Conservation (phyloP, 2,113 vertebrate species). For the Hyaena hyaena region DNA sequence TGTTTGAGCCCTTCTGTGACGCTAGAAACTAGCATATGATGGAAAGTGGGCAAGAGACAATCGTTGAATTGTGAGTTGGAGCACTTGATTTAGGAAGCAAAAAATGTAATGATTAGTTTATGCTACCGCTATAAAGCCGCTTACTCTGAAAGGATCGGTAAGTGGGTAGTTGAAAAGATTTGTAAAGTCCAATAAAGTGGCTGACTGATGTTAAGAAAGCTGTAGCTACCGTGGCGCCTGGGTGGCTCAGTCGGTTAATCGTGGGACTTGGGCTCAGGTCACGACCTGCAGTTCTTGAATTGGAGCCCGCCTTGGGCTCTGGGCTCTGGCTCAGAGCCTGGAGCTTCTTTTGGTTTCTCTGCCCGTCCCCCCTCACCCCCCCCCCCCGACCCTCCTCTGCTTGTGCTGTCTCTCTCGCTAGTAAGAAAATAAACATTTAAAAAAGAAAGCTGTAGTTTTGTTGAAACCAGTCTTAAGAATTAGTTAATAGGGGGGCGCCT, state of each 20-base stretch:
- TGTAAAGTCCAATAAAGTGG: neutral
- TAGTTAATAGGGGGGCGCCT: neutral
- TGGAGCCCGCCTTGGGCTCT: too few species aligned
- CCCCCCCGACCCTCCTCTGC: too few species aligned
- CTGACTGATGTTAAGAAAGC: neutral
- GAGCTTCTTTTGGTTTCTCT: too few species aligned
- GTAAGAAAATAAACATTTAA: too few species aligned
- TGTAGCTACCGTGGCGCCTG: neutral
- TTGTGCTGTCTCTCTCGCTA: too few species aligned
- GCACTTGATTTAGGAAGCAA: neutral
- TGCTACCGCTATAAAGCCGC: neutral
- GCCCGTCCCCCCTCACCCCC: too few species aligned
- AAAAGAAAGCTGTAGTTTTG: too few species aligned
- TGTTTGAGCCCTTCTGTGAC: neutral
- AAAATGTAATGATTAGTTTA: neutral
- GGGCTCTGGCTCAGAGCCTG: too few species aligned
- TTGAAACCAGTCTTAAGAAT: too few species aligned
- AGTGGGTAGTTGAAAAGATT: neutral
- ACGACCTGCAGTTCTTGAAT: too few species aligned
- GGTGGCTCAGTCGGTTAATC: neutral
- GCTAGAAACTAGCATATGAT: neutral
- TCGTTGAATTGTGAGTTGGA: neutral
- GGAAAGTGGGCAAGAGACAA: neutral
- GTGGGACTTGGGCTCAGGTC: too few species aligned
- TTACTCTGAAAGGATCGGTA: neutral